Evolutionary conservation across 2,113 vertebrate genomes (phyloP).

Genomic region (Forbesichthys agassizii): DNA sequence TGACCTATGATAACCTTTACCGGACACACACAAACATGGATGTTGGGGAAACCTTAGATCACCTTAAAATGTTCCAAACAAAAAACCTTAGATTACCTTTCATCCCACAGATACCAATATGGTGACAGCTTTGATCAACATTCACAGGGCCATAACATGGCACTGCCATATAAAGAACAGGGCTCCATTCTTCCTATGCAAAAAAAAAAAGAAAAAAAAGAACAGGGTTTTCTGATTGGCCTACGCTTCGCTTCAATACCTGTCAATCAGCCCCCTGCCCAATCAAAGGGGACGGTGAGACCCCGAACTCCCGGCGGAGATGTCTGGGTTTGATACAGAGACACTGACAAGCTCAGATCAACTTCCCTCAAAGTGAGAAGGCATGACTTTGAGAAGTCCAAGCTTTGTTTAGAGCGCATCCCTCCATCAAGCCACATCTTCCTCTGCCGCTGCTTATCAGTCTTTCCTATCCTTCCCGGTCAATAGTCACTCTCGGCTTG

Average conservation of each 20-base stretch:
- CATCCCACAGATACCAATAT: constrained; percentile 18
- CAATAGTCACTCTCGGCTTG: constrained; percentile 53
- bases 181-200: constrained; percentile 25
- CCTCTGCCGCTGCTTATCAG: constrained; percentile 33
- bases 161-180: constrained; percentile 12
- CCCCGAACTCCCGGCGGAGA: constrained; percentile 37
- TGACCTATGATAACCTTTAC: constrained; percentile 23
- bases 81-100: constrained; percentile 10
- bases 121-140: constrained; percentile 59
- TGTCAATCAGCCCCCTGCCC: constrained; percentile 49
- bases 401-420: not conserved
- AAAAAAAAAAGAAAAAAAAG: not conserved
- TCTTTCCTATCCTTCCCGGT: constrained; percentile 32
- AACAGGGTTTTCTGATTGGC: constrained; percentile 16
- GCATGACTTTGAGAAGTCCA: constrained; percentile 40
- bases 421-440: not conserved
- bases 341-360: constrained; percentile 59
- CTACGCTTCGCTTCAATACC: constrained; percentile 27
- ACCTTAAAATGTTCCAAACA: constrained; percentile 11
- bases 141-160: constrained; percentile 27
- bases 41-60: constrained; percentile 29
- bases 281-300: constrained; percentile 17
- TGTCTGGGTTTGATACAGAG: constrained; percentile 59
- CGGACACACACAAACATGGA: not conserved
- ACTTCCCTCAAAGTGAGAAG: constrained; percentile 35